Evolutionary conservation across 1,140 invertebrate genomes (phyloP).

Genomic region (Calliopsis andreniformis): DNA sequence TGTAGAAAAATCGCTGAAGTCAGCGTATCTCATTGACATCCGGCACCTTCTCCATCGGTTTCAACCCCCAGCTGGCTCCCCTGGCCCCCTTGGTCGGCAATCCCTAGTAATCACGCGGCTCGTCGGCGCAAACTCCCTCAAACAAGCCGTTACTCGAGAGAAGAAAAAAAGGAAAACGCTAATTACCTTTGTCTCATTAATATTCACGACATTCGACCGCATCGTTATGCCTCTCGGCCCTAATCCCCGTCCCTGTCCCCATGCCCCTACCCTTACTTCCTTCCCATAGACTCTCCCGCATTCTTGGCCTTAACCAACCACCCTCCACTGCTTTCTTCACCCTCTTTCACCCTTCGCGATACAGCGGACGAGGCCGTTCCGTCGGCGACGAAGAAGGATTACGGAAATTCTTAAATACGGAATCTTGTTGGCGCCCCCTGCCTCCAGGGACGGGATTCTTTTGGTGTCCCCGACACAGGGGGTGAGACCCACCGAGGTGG

Average conservation of each 20-base stretch:
- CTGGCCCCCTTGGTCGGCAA: constrained; percentile 25
- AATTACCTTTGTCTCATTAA: constrained; percentile 83
- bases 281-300: constrained; percentile 52
- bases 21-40: constrained; percentile 78
- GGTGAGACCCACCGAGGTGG: constrained; percentile 17
- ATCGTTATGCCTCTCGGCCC: constrained; percentile 77
- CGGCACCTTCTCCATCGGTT: constrained; percentile 62
- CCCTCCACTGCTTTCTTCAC: constrained; percentile 15
- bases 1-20: constrained; percentile 74
- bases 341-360: constrained; percentile 50
- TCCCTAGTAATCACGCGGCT: constrained; percentile 78
- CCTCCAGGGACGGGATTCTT: constrained; percentile 44
- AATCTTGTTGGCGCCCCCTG: constrained; percentile 58
- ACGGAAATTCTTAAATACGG: constrained; percentile 69
- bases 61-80: constrained; percentile 38
- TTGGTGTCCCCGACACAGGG: constrained; percentile 32
- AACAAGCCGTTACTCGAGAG: constrained; percentile 79
- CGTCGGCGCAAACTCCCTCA: constrained; percentile 74
- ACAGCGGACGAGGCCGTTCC: constrained; percentile 50
- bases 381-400: constrained; percentile 70
- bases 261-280: constrained; percentile 30
- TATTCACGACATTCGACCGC: constrained; percentile 82
- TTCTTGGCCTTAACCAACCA: constrained; percentile 66
- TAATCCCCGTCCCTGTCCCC: constrained; percentile 66
- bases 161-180: constrained; percentile 75